Base-by-base conservation (phyloP, 2,888 invertebrate genomes). In the Rotaria sp. region DNA sequence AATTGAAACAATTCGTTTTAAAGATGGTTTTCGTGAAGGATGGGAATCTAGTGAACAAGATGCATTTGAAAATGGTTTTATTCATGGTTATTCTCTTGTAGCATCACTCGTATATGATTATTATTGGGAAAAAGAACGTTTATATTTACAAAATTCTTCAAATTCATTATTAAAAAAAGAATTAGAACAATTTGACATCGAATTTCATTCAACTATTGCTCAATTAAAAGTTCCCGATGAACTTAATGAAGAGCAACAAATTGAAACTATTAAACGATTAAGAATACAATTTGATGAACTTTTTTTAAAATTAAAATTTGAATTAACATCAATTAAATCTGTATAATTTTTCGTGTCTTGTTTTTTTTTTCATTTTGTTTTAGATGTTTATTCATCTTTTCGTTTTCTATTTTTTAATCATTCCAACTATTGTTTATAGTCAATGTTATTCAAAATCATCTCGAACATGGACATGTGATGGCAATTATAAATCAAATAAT, bases 1-100 rank as follows among this genome's bases (percentile, higher is more conserved):
- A 45, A 26, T 80, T 13, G n/a, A 41, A 45, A n/a, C 24, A 3
- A 26, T 13, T 80, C 80, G 80, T 45, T 80, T 21, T n/a, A 80
- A 80, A 80, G 80, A 80, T 80, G 80, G 80, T 13, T 80, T 80
- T 80, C 80, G 80, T 80, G 45, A 80, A n/a, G 80, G 80, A 15
- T 26, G 8, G 38, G 80, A 80, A n/a, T 45, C 45, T 2, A 80
- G 45, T 45, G 80, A 80, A 80, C 80, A 80, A 80, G n/a, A 80
- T 80, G 80, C 45, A 45, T 80, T 45, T n/a, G 80, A 80, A n/a
- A n/a, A n/a, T 80, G 80, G 80, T 26, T 80, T 80, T 80, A 26
- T 80, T 21, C 45, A 15, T 45, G 45, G 45, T n/a, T 80, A 80
- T 80, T 45, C 45, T 13, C 21, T 80, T 4, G 45, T 80, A 11